Percentiles rank a stretch among this genome's conserved stretches.
Evolutionary conservation across 1,140 invertebrate genomes (phyloP).

Genomic region (Heliconius melpomene): DNA sequence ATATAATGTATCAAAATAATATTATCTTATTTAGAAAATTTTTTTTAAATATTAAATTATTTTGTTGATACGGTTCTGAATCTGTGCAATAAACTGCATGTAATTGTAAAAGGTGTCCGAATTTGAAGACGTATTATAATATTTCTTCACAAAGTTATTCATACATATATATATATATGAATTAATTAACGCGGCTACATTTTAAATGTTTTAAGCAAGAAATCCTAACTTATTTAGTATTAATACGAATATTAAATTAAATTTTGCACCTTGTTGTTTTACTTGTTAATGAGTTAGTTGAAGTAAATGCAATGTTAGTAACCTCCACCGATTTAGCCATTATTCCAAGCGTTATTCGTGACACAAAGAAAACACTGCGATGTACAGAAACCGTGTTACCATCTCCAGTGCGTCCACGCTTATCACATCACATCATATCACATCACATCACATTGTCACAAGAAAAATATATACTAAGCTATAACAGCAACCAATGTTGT

Average conservation of each 20-base stretch:
- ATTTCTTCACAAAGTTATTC: constrained; percentile 34
- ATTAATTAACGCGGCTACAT: constrained; percentile 35
- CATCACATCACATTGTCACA: constrained; percentile 45
- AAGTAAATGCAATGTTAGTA: constrained; percentile 41
- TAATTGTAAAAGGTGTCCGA: constrained; percentile 25
- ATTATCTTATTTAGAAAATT: neutral
- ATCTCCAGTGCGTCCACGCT: constrained; percentile 65
- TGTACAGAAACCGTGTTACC: constrained; percentile 57
- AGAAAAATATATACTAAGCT: neutral
- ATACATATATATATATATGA: constrained; percentile 20
- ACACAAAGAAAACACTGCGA: constrained; percentile 41
- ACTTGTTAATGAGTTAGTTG: constrained; percentile 12
- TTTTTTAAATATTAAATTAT: neutral
- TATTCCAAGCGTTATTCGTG: constrained; percentile 48
- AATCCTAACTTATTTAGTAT: neutral
- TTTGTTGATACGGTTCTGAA: no score
- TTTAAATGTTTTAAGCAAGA: constrained; percentile 25
- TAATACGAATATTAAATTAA: neutral
- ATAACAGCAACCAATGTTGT: no score
- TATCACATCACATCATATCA: constrained; percentile 64
- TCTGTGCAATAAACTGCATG: constrained; percentile 24
- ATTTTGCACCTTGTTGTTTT: neutral
- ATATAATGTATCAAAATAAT: neutral
- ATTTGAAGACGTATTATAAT: constrained; percentile 26
- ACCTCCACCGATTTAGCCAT: constrained; percentile 47